A percentile compares a stretch with the other conserved stretches of the same genome.
Conservation (phyloP, 2,797 vertebrate genomes). For the Oceanodroma leucorhoa region DNA sequence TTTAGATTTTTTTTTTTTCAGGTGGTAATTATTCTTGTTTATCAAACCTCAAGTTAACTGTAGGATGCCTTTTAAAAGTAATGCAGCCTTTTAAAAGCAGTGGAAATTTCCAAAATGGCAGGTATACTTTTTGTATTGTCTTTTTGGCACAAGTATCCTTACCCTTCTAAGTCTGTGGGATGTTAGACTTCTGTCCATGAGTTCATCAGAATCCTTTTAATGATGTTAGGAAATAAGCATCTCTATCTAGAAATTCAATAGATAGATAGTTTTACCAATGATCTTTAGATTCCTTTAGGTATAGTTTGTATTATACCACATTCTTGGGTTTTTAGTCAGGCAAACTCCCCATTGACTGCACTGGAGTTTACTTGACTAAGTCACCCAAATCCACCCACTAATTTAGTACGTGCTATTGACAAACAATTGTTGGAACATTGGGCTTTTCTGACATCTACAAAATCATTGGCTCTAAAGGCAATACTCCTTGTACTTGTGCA, state of each 20-base stretch:
- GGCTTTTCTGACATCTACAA: neutral
- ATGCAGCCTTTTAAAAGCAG: neutral
- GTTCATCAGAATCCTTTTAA: neutral
- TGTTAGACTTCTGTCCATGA: neutral
- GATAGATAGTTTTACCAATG: accelerated
- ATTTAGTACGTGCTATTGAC: neutral
- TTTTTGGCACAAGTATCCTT: neutral
- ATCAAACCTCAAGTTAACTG: neutral
- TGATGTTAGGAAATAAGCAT: neutral
- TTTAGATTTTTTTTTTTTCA: neutral
- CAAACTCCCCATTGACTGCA: neutral
- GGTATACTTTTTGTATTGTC: neutral
- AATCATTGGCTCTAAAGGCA: neutral
- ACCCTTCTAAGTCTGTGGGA: neutral
- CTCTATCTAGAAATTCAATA: neutral
- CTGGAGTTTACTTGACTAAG: neutral
- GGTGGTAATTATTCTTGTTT: neutral
- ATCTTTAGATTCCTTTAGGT: neutral
- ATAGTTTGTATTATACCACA: neutral
- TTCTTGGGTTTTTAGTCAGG: neutral
- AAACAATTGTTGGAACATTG: neutral
- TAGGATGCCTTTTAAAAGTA: neutral
- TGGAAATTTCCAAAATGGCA: neutral
- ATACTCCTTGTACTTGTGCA: neutral
- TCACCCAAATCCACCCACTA: neutral